Base-by-base conservation (phyloP, 2,113 vertebrate species). In the Taurulus bubalis region DNA sequence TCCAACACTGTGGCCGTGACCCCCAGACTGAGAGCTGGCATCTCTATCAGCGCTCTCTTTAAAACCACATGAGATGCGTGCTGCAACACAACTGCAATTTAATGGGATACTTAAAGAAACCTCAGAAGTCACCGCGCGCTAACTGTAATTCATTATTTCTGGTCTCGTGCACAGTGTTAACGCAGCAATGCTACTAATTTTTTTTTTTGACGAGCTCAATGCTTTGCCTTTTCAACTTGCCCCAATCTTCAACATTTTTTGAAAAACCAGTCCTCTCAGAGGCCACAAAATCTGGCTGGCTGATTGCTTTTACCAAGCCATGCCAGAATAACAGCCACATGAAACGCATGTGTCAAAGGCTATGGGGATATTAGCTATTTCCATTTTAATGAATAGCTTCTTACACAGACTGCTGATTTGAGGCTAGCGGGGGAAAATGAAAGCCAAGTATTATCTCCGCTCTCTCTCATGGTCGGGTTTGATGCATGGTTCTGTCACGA, bases 51-150 rank as follows among this genome's bases (percentile, higher is more conserved):
- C 64, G 18, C 51, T 70, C 40, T 77, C 55, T 70, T 72, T 42
- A 66, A 87, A 53, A 82, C 79, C 79, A 86, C 88, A 90, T 85
- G 62, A 85, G 20, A 89, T 66, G 18, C 12, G 15, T 20, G 82
- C 84, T 87, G 75, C 74, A 69, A 86, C 76, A 85, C 81, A 71
- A 86, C 76, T 66, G 42, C 71, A 80, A 47, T 89, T 89, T 86
- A 84, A 91, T 84, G 73, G 64, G 86, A 90, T 81, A 81, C 87
- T 91, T 88, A 71, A 75, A 76, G 78, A 86, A 87, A 89, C 91
- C 79, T 69, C 87, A 83, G 64, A 86, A 86, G 85, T 90, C 88
- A 83, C 82, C 82, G 81, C 75, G 80, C 18, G 85, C 22, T 80
- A 86, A 89, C 28, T 76, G 82, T 87, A 91, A 87, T 88, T 86